A percentile compares a stretch with the other conserved stretches of the same genome.
Evolutionary conservation across 2,888 invertebrate species (phyloP).

Genomic region (Trachelus stipa): DNA sequence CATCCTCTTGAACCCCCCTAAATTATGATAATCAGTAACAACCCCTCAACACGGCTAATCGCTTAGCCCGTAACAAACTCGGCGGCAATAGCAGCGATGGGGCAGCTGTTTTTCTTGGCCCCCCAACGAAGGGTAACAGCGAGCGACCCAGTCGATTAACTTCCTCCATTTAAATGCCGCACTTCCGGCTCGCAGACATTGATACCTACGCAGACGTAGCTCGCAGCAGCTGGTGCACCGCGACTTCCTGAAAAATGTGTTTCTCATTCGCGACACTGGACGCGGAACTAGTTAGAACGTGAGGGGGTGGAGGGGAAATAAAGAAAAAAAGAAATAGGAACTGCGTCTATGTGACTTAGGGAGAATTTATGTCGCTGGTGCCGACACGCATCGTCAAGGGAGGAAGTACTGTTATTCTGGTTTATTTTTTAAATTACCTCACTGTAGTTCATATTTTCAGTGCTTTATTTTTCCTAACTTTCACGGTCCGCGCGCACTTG

Average conservation of each 20-base stretch:
- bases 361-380: background rate
- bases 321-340: background rate
- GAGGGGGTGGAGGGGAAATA: too few species aligned
- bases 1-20: slow-evolving; percentile 24
- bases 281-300: background rate
- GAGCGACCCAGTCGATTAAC: slow-evolving; percentile 51
- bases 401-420: background rate
- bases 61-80: slow-evolving; percentile 25
- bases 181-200: slow-evolving; percentile 47
- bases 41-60: slow-evolving; percentile 23
- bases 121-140: slow-evolving; percentile 18
- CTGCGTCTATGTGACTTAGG: background rate
- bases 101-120: slow-evolving; percentile 36
- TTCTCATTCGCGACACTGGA: background rate
- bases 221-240: slow-evolving; percentile 19
- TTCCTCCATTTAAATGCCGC: slow-evolving; percentile 55
- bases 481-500: background rate
- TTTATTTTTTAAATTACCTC: background rate
- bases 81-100: slow-evolving; percentile 9
- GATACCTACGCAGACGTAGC: slow-evolving; percentile 18
- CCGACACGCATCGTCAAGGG: background rate
- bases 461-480: background rate
- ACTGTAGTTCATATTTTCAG: background rate
- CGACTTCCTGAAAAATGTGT: slow-evolving; percentile 5
- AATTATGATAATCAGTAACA: slow-evolving; percentile 33